Percentiles rank a stretch among this genome's conserved stretches.
Evolutionary conservation across 2,888 invertebrate genomes (phyloP).

Genomic region (Hyalella azteca): DNA sequence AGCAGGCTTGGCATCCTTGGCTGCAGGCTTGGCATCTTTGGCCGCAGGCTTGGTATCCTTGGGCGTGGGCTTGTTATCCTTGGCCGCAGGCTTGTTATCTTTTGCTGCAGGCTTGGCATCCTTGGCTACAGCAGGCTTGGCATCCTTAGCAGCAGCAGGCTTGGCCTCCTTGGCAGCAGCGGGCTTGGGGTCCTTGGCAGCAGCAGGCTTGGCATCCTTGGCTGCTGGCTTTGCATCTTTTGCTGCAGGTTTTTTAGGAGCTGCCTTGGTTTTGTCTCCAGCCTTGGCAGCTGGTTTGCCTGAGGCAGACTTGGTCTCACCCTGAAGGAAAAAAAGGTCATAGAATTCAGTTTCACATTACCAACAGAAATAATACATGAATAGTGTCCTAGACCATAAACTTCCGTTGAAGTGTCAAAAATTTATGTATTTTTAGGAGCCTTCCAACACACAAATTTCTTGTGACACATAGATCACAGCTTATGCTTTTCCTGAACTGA

Average conservation of each 20-base stretch:
- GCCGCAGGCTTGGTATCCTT: neutral
- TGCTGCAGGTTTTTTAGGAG: slow-evolving; percentile 24
- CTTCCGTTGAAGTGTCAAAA: no score
- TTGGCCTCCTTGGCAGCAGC: slow-evolving; percentile 20
- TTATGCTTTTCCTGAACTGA: no score
- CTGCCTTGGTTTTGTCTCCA: slow-evolving; percentile 24
- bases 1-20: slow-evolving; percentile 10
- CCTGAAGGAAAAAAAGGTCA: neutral
- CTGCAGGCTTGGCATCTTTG: no score
- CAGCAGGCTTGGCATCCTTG: neutral
- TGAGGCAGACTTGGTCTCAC: neutral
- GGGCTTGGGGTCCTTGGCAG: neutral
- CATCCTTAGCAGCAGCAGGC: slow-evolving; percentile 2
- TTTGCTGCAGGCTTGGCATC: slow-evolving; percentile 16
- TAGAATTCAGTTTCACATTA: neutral
- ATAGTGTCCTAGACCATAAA: neutral
- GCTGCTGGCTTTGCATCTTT: slow-evolving; percentile 16
- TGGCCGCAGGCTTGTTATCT: neutral
- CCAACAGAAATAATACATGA: neutral
- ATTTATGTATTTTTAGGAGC: no score
- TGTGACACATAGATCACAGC: no score
- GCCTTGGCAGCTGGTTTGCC: slow-evolving; percentile 13
- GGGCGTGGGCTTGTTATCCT: no score
- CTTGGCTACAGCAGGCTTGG: neutral
- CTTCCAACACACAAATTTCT: no score